Evolutionary conservation across 2,888 invertebrate genomes (phyloP).

Genomic region (Tetrapedia diversipes): DNA sequence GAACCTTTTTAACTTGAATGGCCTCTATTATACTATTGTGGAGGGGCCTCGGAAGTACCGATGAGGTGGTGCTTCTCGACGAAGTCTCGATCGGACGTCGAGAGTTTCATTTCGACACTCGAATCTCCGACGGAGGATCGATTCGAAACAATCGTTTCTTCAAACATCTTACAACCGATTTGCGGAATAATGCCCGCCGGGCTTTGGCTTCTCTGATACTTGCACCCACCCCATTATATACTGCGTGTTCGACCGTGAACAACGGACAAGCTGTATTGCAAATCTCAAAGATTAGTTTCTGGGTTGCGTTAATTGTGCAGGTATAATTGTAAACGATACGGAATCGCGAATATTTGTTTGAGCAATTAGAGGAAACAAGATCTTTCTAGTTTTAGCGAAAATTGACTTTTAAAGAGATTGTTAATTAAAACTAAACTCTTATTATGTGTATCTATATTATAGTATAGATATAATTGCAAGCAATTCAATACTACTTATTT

Average conservation of each 20-base stretch:
- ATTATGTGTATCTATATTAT: no score
- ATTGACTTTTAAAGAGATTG: no score
- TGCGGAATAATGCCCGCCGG: slow-evolving; percentile 63
- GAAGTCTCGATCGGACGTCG: slow-evolving; percentile 63
- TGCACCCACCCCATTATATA: slow-evolving; percentile 49
- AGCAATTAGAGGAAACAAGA: no score
- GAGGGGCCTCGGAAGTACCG: slow-evolving; percentile 65
- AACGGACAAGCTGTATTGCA: no score
- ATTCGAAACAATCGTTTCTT: slow-evolving; percentile 76
- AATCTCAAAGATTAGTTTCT: no score
- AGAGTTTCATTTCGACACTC: slow-evolving; percentile 74
- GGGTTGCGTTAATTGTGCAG: no score
- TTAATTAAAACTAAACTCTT: no score
- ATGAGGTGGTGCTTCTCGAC: slow-evolving; percentile 60
- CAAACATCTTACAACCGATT: slow-evolving; percentile 74
- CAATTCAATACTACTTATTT: no score
- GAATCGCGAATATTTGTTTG: no score
- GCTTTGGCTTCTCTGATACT: slow-evolving; percentile 62
- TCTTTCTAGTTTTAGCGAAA: no score
- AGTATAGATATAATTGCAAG: no score
- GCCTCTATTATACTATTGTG: slow-evolving; percentile 70
- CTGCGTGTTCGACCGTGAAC: slow-evolving; percentile 44
- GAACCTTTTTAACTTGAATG: slow-evolving; percentile 68
- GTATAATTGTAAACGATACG: no score
- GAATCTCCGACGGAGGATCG: slow-evolving; percentile 69